Evolutionary conservation across 1,140 invertebrate species (phyloP), one percentile per base, ranked within the genome.

Genomic region (Meloidogyne hapla): DNA sequence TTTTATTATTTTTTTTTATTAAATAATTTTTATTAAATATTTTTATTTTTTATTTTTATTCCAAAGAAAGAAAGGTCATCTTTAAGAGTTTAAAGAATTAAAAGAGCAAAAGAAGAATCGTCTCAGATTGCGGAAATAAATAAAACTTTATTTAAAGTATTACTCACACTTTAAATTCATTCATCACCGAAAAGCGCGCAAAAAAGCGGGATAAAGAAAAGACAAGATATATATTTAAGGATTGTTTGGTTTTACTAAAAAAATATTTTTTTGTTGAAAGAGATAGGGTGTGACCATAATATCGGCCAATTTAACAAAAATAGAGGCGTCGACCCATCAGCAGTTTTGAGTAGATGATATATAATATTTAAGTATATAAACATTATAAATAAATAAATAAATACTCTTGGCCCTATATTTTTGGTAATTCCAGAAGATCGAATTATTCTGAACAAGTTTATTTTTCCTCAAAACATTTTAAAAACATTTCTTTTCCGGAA

Each of bases 341-440:
- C 48, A 56, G 48, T 56, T 56, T 56, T 56, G 48, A n/a, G 48
- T 56, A 56, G 48, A 56, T n/a, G n/a, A 56, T n/a, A n/a, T 0
- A 6, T 56, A n/a, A 56, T 56, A n/a, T 56, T 56, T n/a, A 56
- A 56, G 48, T 56, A 56, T 56, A n/a, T 56, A 56, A 56, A 56
- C 48, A 56, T 45, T n/a, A n/a, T 33, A 33, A 33, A 33, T 33
- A 33, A 33, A 33, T 33, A 33, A 5, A 33, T 33, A 33, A n/a
- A 33, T 33, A 56, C 45, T 48, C 45, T 48, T 56, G 48, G 48
- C 18, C 48, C n/a, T 56, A 15, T 13, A 33, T 33, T 33, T 48
- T 48, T 48, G 18, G 3, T 18, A 56, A 56, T 56, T 1, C 15
- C 13, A 48, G 15, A 48, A 18, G 45, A 56, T 56, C 18, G 8